These are phyloP conservation scores for Origma solitaria DNA, from an alignment of 2,113 vertebrate genomes.

Conservation along the genomic window DNA sequence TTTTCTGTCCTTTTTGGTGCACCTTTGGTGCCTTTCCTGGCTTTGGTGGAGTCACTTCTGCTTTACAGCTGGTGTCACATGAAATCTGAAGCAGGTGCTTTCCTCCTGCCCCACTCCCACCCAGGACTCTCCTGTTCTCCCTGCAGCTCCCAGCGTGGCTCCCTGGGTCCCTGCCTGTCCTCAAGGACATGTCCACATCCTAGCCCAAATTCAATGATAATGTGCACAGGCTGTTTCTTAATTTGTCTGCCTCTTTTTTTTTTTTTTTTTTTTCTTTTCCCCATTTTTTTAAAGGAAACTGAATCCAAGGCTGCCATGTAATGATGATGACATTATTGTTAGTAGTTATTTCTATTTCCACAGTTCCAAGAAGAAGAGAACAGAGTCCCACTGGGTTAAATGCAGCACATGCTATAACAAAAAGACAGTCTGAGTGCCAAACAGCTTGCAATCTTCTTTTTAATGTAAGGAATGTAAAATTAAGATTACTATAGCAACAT, in stretches of 20 bases:
- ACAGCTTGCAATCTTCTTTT: constrained; percentile 3
- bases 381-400: constrained; percentile 12
- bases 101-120: neutral
- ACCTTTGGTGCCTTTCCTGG: neutral
- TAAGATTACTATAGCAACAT: constrained; percentile 52
- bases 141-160: neutral
- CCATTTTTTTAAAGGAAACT: neutral
- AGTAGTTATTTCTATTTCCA: constrained; percentile 18
- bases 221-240: neutral
- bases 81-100: neutral
- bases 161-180: neutral
- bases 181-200: fast-evolving
- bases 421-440: constrained; percentile 12
- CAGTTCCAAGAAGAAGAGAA: neutral
- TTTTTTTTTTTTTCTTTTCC: neutral
- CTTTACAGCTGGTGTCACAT: neutral
- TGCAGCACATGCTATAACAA: neutral
- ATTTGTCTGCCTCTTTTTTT: neutral
- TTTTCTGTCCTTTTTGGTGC: neutral
- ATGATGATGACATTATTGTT: neutral
- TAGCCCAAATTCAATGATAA: neutral
- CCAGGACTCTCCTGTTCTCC: neutral
- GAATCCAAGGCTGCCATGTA: neutral
- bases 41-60: neutral
- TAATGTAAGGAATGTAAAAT: constrained; percentile 35